These are phyloP conservation scores for Noctua pronuba DNA, from an alignment of 2,888 invertebrate genomes.

Conservation along the genomic window DNA sequence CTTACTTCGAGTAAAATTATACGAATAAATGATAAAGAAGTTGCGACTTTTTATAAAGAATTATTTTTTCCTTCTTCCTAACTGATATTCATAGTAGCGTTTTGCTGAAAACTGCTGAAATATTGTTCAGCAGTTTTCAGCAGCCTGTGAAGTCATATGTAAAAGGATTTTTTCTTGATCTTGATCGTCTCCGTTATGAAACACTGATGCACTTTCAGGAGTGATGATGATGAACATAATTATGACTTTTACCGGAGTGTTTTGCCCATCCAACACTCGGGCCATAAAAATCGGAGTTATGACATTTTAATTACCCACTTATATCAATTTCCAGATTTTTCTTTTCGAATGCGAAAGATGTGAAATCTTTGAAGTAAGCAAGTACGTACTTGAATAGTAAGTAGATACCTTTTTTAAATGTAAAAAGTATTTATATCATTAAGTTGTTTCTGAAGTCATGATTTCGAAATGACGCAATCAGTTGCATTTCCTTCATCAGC, in stretches of 20 bases:
- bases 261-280: background rate
- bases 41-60: background rate
- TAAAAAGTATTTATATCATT: background rate
- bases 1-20: constrained; percentile 22
- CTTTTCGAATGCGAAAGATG: background rate
- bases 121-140: no score
- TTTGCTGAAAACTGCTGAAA: no score
- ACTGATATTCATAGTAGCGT: background rate
- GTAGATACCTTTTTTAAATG: background rate
- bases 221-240: background rate
- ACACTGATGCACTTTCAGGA: background rate
- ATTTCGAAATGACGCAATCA: constrained; percentile 37
- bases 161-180: background rate
- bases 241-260: background rate
- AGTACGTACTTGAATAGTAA: background rate
- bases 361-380: background rate
- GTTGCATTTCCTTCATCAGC: constrained; percentile 34
- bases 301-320: no score
- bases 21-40: background rate
- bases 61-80: background rate
- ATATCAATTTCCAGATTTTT: background rate
- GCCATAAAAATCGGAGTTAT: background rate
- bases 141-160: no score
- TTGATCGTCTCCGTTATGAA: background rate
- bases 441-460: constrained; percentile 8